Evolutionary conservation across 2,797 vertebrate species (phyloP).

Genomic region (Spondyliosoma cantharus): DNA sequence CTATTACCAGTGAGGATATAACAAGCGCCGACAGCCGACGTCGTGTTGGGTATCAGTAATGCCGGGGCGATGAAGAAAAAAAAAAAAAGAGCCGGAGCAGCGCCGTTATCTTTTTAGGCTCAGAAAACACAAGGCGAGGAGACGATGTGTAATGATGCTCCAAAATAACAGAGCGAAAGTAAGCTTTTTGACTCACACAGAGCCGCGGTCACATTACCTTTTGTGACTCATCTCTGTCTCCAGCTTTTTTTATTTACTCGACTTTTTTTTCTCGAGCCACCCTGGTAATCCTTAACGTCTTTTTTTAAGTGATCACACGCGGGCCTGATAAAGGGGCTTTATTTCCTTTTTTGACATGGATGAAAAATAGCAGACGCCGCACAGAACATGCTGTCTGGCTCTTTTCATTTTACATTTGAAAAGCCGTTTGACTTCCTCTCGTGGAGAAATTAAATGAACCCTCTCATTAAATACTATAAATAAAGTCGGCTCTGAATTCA

Average conservation of each 20-base stretch:
- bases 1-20: constrained; percentile 47
- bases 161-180: constrained; percentile 43
- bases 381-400: neutral
- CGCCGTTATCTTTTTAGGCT: constrained; percentile 29
- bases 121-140: constrained; percentile 30
- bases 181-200: constrained; percentile 49
- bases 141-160: constrained; percentile 55
- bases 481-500: constrained; percentile 20
- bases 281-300: constrained; percentile 25
- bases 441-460: neutral
- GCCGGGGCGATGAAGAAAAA: constrained; percentile 41
- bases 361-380: constrained; percentile 1
- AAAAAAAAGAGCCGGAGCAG: constrained; percentile 24
- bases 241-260: constrained; percentile 42
- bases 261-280: constrained; percentile 15
- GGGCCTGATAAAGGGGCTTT: constrained; percentile 29
- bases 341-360: constrained; percentile 10
- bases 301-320: constrained; percentile 44
- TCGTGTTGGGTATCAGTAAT: constrained; percentile 55
- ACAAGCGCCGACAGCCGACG: constrained; percentile 57
- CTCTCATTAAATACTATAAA: constrained; percentile 22
- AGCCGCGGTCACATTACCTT: constrained; percentile 32
- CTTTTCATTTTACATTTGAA: constrained; percentile 30
- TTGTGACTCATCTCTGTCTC: constrained; percentile 50
- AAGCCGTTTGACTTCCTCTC: neutral